A percentile compares a stretch with the other conserved stretches of the same genome.
These are phyloP conservation scores for Brachyopa scutellaris DNA, from an alignment of 2,888 invertebrate species.

Conservation along the genomic window DNA sequence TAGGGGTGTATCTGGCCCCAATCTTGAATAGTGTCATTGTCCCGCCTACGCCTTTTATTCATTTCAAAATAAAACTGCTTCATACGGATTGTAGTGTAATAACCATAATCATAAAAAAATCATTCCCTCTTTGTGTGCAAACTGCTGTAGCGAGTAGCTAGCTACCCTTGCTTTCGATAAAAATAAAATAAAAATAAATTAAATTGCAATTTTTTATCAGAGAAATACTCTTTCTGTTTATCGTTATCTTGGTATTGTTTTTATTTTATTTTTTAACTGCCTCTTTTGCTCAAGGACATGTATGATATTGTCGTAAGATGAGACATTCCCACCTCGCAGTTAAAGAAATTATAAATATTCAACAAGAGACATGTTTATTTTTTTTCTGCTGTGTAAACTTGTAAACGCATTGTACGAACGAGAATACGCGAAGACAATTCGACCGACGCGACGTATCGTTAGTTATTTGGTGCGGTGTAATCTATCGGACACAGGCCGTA, in stretches of 20 bases:
- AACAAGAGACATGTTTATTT: constrained; percentile 39
- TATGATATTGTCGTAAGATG: constrained; percentile 31
- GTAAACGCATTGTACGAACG: constrained; percentile 9
- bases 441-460: not conserved
- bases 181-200: not conserved
- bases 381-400: too few species aligned
- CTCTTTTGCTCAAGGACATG: constrained; percentile 30
- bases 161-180: not conserved
- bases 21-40: constrained; percentile 39
- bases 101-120: constrained; percentile 34
- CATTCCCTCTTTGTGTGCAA: constrained; percentile 14
- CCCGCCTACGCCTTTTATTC: constrained; percentile 24
- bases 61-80: not conserved
- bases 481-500: constrained; percentile 5
- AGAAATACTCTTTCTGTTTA: not conserved
- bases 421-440: constrained; percentile 14
- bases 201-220: constrained; percentile 24
- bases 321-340: constrained; percentile 21
- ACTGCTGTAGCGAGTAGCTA: not conserved
- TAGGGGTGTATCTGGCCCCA: constrained; percentile 36
- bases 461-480: too few species aligned
- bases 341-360: constrained; percentile 44
- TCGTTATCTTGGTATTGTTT: not conserved
- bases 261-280: not conserved
- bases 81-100: constrained; percentile 17